Percentiles rank a stretch among this genome's conserved stretches.
Conservation (phyloP, 2,888 invertebrate species). For the Drosophila monieri region DNA sequence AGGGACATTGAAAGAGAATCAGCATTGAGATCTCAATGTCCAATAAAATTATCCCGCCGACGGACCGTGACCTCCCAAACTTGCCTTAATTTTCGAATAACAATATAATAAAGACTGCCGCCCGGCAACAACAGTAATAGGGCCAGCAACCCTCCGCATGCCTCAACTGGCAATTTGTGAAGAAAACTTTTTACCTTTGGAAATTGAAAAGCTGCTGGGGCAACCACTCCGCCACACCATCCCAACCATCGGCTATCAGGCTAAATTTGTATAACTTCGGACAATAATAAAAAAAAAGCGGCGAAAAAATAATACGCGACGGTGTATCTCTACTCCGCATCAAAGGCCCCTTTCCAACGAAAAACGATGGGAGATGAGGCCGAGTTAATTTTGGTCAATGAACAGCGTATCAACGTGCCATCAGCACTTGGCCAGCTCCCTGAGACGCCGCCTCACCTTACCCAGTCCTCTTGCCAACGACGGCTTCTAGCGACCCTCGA, state of each 20-base stretch:
- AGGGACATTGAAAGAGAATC: slow-evolving; percentile 20
- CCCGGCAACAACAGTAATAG: slow-evolving; percentile 25
- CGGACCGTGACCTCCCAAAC: slow-evolving; percentile 41
- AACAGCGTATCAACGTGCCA: slow-evolving; percentile 71
- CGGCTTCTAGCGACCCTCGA: slow-evolving; percentile 27
- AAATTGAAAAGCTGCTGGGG: slow-evolving; percentile 61
- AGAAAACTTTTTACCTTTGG: slow-evolving; percentile 44
- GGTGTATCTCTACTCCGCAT: slow-evolving; percentile 51
- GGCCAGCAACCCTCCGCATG: slow-evolving; percentile 40
- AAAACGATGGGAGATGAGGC: slow-evolving; percentile 5
- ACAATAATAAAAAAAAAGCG: slow-evolving; percentile 44
- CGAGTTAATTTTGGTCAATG: slow-evolving; percentile 78
- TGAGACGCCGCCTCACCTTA: slow-evolving; percentile 4
- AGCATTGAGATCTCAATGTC: slow-evolving; percentile 35
- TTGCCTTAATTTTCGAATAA: slow-evolving; percentile 44
- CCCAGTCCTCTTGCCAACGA: slow-evolving; percentile 3
- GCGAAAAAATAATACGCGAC: slow-evolving; percentile 37
- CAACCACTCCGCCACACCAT: slow-evolving; percentile 23
- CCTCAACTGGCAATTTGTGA: slow-evolving; percentile 64
- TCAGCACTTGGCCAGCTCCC: slow-evolving; percentile 58
- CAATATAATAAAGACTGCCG: slow-evolving; percentile 51
- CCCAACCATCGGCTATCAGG: slow-evolving; percentile 39
- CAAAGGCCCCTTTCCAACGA: slow-evolving; percentile 21
- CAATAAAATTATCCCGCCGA: slow-evolving; percentile 28
- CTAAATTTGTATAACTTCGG: slow-evolving; percentile 67